Conservation (phyloP, 2,888 invertebrate species). For the Ptychoptera albimana region DNA sequence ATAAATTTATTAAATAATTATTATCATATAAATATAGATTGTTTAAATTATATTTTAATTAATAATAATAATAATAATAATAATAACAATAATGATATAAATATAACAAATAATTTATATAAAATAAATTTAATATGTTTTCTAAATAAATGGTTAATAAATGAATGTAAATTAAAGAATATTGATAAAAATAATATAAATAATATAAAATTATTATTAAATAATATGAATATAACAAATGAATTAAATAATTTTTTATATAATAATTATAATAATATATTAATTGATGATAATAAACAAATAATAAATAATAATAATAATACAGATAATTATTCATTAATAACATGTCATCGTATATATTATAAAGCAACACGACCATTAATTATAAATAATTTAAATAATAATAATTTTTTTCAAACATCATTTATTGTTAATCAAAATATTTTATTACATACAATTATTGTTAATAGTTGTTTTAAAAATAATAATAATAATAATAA, state of each 20-base stretch:
- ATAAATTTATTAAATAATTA: conserved; percentile 18
- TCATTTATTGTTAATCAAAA: not conserved
- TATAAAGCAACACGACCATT: conserved; percentile 28
- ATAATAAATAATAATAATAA: not conserved
- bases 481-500: conserved; percentile 11
- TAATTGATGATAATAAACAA: not conserved
- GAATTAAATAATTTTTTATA: not conserved
- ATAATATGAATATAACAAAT: not conserved
- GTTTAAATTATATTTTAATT: conserved; percentile 23
- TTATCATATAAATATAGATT: conserved; percentile 26
- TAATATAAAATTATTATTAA: not conserved
- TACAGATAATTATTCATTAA: conserved; percentile 1
- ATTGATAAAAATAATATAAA: conserved; percentile 8
- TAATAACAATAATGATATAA: not conserved
- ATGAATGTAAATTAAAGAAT: conserved; percentile 21
- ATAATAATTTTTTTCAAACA: not conserved
- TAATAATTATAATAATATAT: not conserved
- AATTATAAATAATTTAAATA: conserved; percentile 15
- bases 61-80: conserved; percentile 12
- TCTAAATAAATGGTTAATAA: conserved; percentile 26
- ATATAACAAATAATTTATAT: not conserved
- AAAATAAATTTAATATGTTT: conserved; percentile 21
- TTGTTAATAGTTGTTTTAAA: not conserved
- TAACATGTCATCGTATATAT: conserved; percentile 19
- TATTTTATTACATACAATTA: conserved; percentile 2